Base-by-base conservation (phyloP, 2,113 vertebrate genomes). In the Martes martes region DNA sequence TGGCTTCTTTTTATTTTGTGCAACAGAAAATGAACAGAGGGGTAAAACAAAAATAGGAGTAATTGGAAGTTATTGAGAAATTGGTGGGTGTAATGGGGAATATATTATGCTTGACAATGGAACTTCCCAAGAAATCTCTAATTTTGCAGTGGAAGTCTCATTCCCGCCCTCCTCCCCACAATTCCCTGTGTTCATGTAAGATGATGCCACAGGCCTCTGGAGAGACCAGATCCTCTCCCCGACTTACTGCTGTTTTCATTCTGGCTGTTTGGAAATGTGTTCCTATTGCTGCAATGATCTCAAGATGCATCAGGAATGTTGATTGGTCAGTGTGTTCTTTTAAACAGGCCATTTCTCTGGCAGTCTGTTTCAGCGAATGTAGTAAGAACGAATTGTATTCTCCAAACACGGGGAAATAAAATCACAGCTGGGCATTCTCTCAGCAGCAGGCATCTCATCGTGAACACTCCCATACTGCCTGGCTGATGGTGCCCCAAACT, bases 341-440 rank as follows among this genome's bases (percentile, higher is more conserved):
- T 76, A 98, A 93, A 50, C 81, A 90, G 94, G 94, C 93, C 95
- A 55, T 98, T 98, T 98, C 86, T 97, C 97, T 93, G 79, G 55
- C 84, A 96, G 71, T 87, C 95, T 95, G 89, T 97, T 92, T 96
- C 96, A 95, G 95, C 95, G 96, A 98, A 95, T 96, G 89, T 45
- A 69, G 84, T 79, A 95, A 97, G 59, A 98, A 84, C 61, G 0
- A 13, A 91, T 81, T 79, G 79, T 96, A 95, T 98, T 98, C 96
- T 96, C 97, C 91, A 92, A 96, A 97, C 89, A 98, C 59, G 98
- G 39, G 71, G 61, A 94, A 98, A 97, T 93, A 95, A 98, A 98
- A 94, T 96, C 97, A 97, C 95, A 97, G 94, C 86, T 96, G 97
- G 97, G 94, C 59, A 14, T 98, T 94, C 85, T 91, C 90, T 95